These are phyloP conservation scores for Amblyjoppa fuscipennis DNA, from an alignment of 2,888 invertebrate species.

Conservation along the genomic window DNA sequence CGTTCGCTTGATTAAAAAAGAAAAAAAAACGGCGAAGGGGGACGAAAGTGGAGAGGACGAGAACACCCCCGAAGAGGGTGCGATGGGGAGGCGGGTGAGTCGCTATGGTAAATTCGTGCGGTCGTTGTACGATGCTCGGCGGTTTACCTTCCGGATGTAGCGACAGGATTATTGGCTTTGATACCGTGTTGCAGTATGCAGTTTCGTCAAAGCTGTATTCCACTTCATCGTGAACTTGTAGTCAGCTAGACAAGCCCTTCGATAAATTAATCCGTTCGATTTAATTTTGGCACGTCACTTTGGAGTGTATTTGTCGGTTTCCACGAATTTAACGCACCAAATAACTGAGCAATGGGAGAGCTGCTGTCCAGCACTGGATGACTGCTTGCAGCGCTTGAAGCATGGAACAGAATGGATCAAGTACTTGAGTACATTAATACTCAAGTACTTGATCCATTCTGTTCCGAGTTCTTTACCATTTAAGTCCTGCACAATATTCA, in stretches of 20 bases:
- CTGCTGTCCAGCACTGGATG: too few species aligned
- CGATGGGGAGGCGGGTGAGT: background rate
- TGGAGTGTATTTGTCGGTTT: too few species aligned
- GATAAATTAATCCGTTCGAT: too few species aligned
- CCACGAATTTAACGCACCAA: too few species aligned
- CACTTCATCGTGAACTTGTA: background rate
- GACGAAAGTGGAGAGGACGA: slow-evolving; percentile 11
- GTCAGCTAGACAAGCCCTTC: background rate
- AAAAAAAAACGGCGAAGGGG: background rate
- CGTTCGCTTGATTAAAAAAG: background rate
- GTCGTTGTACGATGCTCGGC: background rate
- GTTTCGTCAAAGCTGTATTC: background rate
- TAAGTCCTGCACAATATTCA: too few species aligned
- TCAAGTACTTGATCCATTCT: too few species aligned
- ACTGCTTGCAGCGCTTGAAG: too few species aligned
- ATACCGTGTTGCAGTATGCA: background rate
- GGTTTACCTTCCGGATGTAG: slow-evolving; percentile 10
- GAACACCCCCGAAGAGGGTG: background rate
- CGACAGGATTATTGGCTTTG: slow-evolving; percentile 11
- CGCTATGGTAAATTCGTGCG: slow-evolving; percentile 10
- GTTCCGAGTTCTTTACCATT: too few species aligned
- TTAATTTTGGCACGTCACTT: too few species aligned
- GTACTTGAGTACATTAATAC: too few species aligned
- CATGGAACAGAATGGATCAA: too few species aligned
- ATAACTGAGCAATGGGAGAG: too few species aligned